Evolutionary conservation across 2,113 vertebrate genomes (phyloP), one percentile per base, ranked within the genome.

Genomic region (Thunnus maccoyii): DNA sequence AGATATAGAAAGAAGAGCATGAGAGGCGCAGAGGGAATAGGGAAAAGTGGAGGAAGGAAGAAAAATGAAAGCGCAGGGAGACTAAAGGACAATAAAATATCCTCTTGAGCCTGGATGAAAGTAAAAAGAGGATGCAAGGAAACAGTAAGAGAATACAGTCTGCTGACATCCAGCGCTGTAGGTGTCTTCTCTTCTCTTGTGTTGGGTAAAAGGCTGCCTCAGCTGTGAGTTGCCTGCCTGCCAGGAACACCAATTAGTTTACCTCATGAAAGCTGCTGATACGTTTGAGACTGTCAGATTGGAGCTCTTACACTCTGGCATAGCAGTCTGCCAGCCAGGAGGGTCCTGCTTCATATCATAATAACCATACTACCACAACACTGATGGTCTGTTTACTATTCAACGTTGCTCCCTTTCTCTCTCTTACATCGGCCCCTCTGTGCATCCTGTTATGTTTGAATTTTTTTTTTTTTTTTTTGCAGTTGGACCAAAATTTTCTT

Each of bases 1-100:
- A 67, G 84, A 72, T 73, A 77, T 48, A 78, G 55, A 89, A 67
- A 41, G 71, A 79, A 48, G 68, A 61, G 82, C 56, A 76, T 64
- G 78, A 81, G 72, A 77, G 72, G 56, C 73, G 25, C 36, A 6
- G 22, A 69, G 75, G 60, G 60, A 74, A 75, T n/a, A 67, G 46
- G 44, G 47, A 60, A 52, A 76, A 67, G 64, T 46, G 50, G 27
- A 72, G 55, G 65, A 73, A 76, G 80, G 55, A 80, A 68, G 70
- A 67, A 67, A 75, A 74, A 25, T 25, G 58, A 67, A 74, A 65
- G 54, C 14, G 8, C 4, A 57, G 25, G 25, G 48, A 78, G 52
- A 66, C 50, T 51, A n/a, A 67, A 72, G 57, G 71, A 78, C 61
- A 85, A 64, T 71, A 63, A 69, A 69, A 72, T 41, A 76, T 73